Evolutionary conservation across 2,888 invertebrate species (phyloP).

Genomic region (Bedellia somnulentella): DNA sequence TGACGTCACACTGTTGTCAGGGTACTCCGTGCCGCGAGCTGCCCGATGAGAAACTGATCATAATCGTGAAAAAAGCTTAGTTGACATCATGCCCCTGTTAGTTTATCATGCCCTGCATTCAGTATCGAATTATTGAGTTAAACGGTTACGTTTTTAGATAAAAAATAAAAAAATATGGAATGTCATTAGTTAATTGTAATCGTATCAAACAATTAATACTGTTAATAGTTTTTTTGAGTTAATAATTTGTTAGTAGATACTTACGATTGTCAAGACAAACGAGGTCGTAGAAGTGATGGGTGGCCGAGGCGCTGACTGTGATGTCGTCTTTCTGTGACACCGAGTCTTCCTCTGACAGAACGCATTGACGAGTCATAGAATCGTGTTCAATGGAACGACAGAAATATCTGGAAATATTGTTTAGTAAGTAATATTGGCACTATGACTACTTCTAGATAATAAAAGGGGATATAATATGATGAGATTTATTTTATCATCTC

Average conservation of each 20-base stretch:
- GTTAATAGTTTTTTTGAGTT: too few species aligned
- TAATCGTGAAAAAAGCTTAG: conserved; percentile 47
- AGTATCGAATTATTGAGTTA: neutral
- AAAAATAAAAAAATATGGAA: too few species aligned
- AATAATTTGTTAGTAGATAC: too few species aligned
- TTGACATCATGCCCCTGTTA: conserved; percentile 27
- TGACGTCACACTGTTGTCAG: conserved; percentile 83
- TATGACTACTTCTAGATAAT: too few species aligned
- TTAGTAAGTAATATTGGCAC: too few species aligned
- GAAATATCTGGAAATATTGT: conserved; percentile 63
- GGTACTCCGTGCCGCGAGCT: conserved; percentile 88
- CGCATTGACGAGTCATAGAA: conserved; percentile 82
- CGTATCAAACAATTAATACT: too few species aligned
- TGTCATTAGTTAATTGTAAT: too few species aligned
- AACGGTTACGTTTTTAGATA: neutral
- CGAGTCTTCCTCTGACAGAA: conserved; percentile 90
- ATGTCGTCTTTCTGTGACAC: conserved; percentile 87
- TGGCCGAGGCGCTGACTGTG: conserved; percentile 80
- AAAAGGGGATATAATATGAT: too few species aligned
- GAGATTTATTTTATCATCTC: too few species aligned
- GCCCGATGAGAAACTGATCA: conserved; percentile 61
- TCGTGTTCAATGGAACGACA: conserved; percentile 90
- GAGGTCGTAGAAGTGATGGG: conserved; percentile 86
- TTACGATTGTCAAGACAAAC: conserved; percentile 89
- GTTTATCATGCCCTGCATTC: neutral